Percentiles rank a stretch among this genome's conserved stretches.
phyloP scores from a whole-genome alignment of 2,113 vertebrate genomes.

The Ceyx margarethae region DNA sequence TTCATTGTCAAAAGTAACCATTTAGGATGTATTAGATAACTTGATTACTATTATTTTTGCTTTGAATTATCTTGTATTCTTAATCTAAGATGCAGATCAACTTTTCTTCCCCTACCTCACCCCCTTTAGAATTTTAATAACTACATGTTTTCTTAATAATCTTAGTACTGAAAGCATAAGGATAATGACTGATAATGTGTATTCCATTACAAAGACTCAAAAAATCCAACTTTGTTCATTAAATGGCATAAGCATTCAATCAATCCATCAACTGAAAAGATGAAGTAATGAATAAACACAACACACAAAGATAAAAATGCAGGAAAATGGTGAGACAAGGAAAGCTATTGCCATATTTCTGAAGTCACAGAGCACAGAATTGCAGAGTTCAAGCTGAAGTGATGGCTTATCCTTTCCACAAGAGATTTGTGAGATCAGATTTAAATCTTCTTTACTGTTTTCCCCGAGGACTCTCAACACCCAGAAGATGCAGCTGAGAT shows the following conservation, averaged over 20 bases:
- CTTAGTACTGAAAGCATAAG: neutral
- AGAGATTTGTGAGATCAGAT: slow-evolving; percentile 9
- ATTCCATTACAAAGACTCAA: neutral
- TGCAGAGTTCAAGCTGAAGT: neutral
- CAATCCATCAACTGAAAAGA: neutral
- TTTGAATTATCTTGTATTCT: neutral
- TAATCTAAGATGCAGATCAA: neutral
- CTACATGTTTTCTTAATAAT: neutral
- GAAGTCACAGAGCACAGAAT: neutral
- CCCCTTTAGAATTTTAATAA: neutral
- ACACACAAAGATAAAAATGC: neutral
- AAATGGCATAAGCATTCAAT: neutral
- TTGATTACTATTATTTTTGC: neutral
- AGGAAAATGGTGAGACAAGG: neutral
- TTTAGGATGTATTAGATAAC: neutral
- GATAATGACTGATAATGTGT: neutral
- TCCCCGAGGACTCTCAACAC: neutral
- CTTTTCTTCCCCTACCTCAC: neutral
- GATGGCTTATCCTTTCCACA: neutral
- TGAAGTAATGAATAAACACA: neutral
- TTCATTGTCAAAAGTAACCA: neutral
- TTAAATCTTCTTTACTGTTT: slow-evolving; percentile 21
- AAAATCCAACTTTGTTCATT: neutral
- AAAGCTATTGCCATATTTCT: neutral
- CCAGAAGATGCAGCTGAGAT: neutral